Evolutionary conservation across 2,888 invertebrate genomes (phyloP), one percentile per base, ranked within the genome.

Genomic region (Hydrotaea diabolus): DNA sequence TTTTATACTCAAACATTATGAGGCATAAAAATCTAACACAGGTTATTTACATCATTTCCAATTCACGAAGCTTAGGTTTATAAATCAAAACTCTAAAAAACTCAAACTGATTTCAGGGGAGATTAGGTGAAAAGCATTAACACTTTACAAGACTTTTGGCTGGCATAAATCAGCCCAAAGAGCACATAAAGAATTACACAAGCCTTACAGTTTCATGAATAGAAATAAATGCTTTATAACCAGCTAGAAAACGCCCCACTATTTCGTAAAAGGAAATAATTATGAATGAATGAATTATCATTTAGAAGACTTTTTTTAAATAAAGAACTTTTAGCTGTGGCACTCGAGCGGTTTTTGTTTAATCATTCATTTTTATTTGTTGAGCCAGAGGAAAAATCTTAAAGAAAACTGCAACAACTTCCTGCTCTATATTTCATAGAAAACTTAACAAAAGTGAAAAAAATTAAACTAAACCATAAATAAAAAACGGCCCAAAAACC

Each of bases 371-470:
- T 57, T 23, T 2, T 7, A 31, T 21, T 57, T 9, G 31, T 31
- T 62, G 26, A 31, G 17, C 36, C 15, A 7, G 19, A 57, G 9
- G 2, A 43, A 43, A 13, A 15, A 2, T 4, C 2, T 2, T 57
- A 57, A 0, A 57, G 7, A 57, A 19, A 64, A 64, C 64, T 36
- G 36, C 36, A 13, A 17, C 64, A 66, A 66, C 66, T 66, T 66
- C 66, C 66, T 66, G 66, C 39, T 13, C 19, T 11, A 13, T 19
- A 39, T 66, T 66, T 66, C 66, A 13, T 21, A 43, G 66, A 66
- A 43, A 66, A 39, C 66, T 66, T 39, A 66, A 17, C 66, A 39
- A 66, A 66, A 39, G 66, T n/a, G n/a, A n/a, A n/a, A n/a, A n/a
- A n/a, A n/a, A 66, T 66, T 66, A 66, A 8, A n/a, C n/a, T n/a